Evolutionary conservation across 2,888 invertebrate genomes (phyloP), one percentile per base, ranked within the genome.

Genomic region (Meta bourneti): DNA sequence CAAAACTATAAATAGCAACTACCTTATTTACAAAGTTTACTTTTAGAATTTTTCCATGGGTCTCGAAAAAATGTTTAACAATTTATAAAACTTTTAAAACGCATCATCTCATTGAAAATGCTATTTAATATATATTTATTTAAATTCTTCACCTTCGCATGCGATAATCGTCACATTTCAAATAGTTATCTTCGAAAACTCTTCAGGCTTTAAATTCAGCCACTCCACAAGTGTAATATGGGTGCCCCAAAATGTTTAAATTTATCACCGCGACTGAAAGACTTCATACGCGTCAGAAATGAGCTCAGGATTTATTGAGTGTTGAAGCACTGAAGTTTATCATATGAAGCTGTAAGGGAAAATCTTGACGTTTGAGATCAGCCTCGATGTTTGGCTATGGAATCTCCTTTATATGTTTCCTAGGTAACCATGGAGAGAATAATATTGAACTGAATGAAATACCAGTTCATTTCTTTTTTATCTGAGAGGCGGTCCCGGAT

Each of bases 331-430:
- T 16, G 61, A 16, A 61, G 61, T 61, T 61, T 61, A 61, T 61
- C 61, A 61, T 61, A 61, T 61, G 61, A 61, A 61, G 61, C 61
- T 61, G 61, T 61, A 16, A 61, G 61, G 7, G 61, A 61, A 61
- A 61, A 61, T 61, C 61, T 61, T 61, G 61, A 61, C 61, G 61
- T 61, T 61, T 61, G 61, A 61, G 61, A 61, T 61, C 61, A 61
- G 61, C 7, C 61, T 61, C 16, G 52, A 52, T 52, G 78, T 78
- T 52, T 52, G 51, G 78, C 51, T 52, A 52, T 9, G 51, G 52
- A 78, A 78, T 52, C 51, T n/a, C 78, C 52, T 52, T 78, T 52
- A n/a, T 78, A 78, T 52, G 78, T 75, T 75, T 8, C 75, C 75
- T 13, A 48, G 48, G 75, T n/a, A 52, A 78, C 78, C 19, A 13